These are phyloP conservation scores for Pleuronectes platessa DNA, from an alignment of 2,113 vertebrate genomes.

Conservation along the genomic window DNA sequence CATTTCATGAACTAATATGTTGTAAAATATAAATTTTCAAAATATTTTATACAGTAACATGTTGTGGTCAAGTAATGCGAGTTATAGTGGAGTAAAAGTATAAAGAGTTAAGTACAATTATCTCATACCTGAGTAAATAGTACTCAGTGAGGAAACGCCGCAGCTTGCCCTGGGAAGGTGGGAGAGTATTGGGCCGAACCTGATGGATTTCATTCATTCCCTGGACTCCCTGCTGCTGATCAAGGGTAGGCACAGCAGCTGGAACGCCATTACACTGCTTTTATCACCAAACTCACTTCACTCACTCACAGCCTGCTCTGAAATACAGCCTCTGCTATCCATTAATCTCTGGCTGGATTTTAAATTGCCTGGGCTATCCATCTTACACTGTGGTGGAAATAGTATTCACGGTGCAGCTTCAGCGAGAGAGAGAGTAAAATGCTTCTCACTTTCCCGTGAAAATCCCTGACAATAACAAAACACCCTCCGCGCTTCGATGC, in stretches of 20 bases:
- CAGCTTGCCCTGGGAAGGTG: constrained; percentile 23
- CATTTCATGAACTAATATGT: too few relatives aligned
- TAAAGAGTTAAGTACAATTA: neutral
- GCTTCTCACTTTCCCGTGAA: constrained; percentile 6
- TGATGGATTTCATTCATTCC: constrained; percentile 51
- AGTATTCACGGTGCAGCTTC: constrained; percentile 26
- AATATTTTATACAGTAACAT: too few relatives aligned
- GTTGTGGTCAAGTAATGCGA: too few relatives aligned
- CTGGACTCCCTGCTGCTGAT: constrained; percentile 47
- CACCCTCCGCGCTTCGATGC: constrained; percentile 21
- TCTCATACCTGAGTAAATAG: neutral
- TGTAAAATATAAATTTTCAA: too few relatives aligned
- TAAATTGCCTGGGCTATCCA: constrained; percentile 57
- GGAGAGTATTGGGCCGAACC: constrained; percentile 18
- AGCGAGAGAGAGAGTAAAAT: constrained; percentile 26
- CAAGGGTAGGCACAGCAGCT: constrained; percentile 28
- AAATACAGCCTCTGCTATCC: constrained; percentile 48
- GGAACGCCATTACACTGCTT: constrained; percentile 64
- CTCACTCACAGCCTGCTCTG: constrained; percentile 39
- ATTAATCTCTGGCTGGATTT: constrained; percentile 55
- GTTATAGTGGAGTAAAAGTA: neutral
- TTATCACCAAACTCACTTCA: constrained; percentile 56
- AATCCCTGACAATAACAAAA: constrained; percentile 47
- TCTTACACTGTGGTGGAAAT: constrained; percentile 43
- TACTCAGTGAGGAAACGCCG: neutral